These are phyloP conservation scores for Gortyna flavago DNA, from an alignment of 2,888 invertebrate genomes.

Conservation along the genomic window DNA sequence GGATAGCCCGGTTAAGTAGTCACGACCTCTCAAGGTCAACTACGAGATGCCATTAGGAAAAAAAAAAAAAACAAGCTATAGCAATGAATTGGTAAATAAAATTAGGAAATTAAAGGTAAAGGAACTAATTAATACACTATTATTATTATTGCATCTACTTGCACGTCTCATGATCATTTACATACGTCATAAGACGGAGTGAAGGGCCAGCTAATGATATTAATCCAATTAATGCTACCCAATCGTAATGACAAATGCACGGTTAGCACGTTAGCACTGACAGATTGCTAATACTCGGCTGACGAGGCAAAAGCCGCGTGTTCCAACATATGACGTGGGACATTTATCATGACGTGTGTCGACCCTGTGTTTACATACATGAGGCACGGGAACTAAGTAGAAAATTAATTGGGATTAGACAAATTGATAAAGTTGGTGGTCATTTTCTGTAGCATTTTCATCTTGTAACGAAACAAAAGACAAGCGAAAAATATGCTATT, in stretches of 20 bases:
- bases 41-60: no score
- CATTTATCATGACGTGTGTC: slow-evolving; percentile 65
- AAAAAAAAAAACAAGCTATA: no score
- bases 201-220: slow-evolving; percentile 56
- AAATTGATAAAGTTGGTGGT: not conserved
- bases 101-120: not conserved
- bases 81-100: not conserved
- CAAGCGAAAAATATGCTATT: not conserved
- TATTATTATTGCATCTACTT: not conserved
- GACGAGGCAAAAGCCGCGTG: slow-evolving; percentile 70
- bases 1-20: no score
- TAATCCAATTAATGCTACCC: slow-evolving; percentile 71
- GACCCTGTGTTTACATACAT: slow-evolving; percentile 48
- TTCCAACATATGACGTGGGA: slow-evolving; percentile 63
- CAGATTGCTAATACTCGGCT: slow-evolving; percentile 76
- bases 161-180: slow-evolving; percentile 38
- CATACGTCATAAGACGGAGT: slow-evolving; percentile 54
- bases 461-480: not conserved
- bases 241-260: slow-evolving; percentile 81
- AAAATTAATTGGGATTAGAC: not conserved
- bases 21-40: no score
- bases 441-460: not conserved
- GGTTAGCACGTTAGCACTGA: slow-evolving; percentile 82
- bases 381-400: not conserved
- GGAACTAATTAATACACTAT: not conserved